Evolutionary conservation across 2,888 invertebrate species (phyloP), one percentile per base, ranked within the genome.

Genomic region (Agrotis ipsilon): DNA sequence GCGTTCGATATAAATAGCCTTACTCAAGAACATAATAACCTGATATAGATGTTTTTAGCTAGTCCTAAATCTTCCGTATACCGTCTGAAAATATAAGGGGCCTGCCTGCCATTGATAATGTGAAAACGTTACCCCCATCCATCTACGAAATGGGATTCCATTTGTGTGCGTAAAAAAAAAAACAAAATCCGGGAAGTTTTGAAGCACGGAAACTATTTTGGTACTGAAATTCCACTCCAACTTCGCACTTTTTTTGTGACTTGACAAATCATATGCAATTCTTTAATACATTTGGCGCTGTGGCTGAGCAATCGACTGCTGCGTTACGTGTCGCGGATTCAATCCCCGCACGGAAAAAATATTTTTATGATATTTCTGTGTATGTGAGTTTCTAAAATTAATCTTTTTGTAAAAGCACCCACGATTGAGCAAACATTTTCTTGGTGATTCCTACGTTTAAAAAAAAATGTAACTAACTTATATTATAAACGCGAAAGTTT

Each of bases 51-150:
- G 49, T 43, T 78, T 46, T 51, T n/a, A 48, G 39, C 51, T 24
- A 49, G 77, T 76, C 68, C 51, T 76, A 69, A 57, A 72, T 72
- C 68, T 76, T 5, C 49, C 59, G 24, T 78, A 49, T 60, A 24
- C 49, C n/a, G 14, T 6, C 57, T 18, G 13, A 58, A 68, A 72
- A 72, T 72, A 58, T 77, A 68, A 76, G 49, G 45, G 32, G 68
- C 27, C 77, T 72, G 69, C 57, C 58, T 58, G 21, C 52, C 51
- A 76, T 72, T 72, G 77, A 72, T 77, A 72, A 72, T 72, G 57
- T 77, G 51, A 52, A 69, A 72, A 18, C 72, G 45, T 68, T 68
- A 72, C 69, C 77, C 77, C 57, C 39, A 72, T 72, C 72, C 77
- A 72, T 72, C 72, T 58, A 52, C 49, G 27, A 72, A 72, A 72